Evolutionary conservation across 2,113 vertebrate species (phyloP), one percentile per base, ranked within the genome.

Genomic region (Garra rufa): DNA sequence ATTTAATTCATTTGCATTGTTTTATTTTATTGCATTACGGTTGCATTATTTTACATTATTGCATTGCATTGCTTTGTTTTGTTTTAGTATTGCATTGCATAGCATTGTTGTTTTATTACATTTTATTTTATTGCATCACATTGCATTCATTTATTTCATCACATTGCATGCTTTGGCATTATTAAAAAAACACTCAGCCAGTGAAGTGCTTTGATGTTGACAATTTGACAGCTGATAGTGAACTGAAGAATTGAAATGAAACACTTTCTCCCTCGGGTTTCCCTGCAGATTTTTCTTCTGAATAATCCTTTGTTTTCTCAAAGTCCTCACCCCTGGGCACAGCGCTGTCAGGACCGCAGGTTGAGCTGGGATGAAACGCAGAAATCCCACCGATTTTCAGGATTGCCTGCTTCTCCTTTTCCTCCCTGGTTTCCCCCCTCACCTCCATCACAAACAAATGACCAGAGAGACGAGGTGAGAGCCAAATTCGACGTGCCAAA

Each of bases 401-500:
- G 21, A 24, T 71, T 2, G 38, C 75, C 75, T 76, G 43, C 19
- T 9, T 57, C 76, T 43, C 46, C 24, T 59, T 34, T 55, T 41
- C 80, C 78, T 50, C 73, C 59, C 50, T 83, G 17, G 15, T 21
- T 63, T 24, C 74, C 80, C 10, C 71, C 57, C 55, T 46, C 71
- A 11, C 44, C 43, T 76, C 17, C 59, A 26, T 85, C 43, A 86
- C 61, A 4, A 2, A 67, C n/a, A 79, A 85, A 84, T 69, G 83
- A 84, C 79, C 88, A 82, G 89, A 83, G 88, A 24, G 21, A 24
- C 11, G 6, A 85, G 85, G 87, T 85, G 84, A 89, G 91, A 92
- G 87, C 84, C 55, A 59, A 84, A 85, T 65, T 84, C 92, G 91
- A 91, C 89, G 90, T 87, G 79, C 86, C 90, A 92, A 89, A 91